These are phyloP conservation scores for Tethya wilhelma DNA, from an alignment of 37 sponge, comb jelly and placozoan species.

Conservation along the genomic window DNA sequence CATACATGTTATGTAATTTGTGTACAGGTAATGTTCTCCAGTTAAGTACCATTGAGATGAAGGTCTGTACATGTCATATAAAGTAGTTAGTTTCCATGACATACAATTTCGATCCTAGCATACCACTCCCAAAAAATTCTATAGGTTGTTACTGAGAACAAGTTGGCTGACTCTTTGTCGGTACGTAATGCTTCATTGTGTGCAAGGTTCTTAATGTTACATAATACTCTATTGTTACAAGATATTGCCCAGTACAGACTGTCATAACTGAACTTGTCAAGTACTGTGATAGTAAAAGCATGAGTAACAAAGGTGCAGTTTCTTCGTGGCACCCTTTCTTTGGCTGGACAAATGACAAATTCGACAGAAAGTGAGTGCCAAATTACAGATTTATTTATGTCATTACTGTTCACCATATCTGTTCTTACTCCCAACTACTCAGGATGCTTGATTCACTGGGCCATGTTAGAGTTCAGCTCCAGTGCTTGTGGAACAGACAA, in stretches of 20 bases:
- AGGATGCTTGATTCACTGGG: conserved; percentile 47
- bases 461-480: conserved; percentile 48
- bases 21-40: conserved; percentile 33
- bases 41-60: conserved; percentile 12
- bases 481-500: conserved; percentile 42
- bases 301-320: conserved; percentile 3
- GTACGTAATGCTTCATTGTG: not conserved
- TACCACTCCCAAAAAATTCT: not conserved
- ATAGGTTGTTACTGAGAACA: too few species aligned
- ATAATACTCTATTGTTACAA: conserved; percentile 15
- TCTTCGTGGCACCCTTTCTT: conserved; percentile 78
- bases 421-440: not conserved
- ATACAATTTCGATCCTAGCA: not conserved
- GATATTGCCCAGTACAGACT: not conserved
- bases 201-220: not conserved
- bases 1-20: not conserved
- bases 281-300: too few species aligned
- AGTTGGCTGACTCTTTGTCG: too few species aligned
- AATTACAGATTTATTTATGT: not conserved
- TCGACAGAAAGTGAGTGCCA: conserved; percentile 58
- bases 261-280: not conserved
- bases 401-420: not conserved
- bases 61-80: conserved; percentile 13
- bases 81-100: not conserved
- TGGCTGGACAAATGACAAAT: conserved; percentile 46